Conservation (phyloP, 2,888 invertebrate species). For the Achlya flavicornis region DNA sequence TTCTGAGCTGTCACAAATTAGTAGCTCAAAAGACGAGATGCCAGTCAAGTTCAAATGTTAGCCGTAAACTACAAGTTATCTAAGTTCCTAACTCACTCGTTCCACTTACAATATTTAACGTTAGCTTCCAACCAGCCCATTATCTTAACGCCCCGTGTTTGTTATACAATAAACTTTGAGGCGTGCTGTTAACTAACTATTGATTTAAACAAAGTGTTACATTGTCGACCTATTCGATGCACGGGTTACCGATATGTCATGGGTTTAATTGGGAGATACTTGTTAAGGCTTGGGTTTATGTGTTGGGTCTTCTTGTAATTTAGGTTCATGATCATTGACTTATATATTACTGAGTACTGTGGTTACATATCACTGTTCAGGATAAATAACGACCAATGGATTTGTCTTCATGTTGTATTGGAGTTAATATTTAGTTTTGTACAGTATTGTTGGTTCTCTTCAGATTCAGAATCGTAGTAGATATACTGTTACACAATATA, state of each 20-base stretch:
- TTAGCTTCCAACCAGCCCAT: slow-evolving; percentile 24
- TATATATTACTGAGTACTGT: too few relatives aligned
- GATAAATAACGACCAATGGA: neutral
- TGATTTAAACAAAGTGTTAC: slow-evolving; percentile 20
- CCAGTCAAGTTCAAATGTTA: neutral
- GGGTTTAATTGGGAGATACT: neutral
- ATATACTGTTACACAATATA: too few relatives aligned
- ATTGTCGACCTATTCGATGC: neutral
- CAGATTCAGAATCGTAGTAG: neutral
- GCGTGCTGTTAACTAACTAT: slow-evolving; percentile 31
- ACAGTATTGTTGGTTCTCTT: neutral
- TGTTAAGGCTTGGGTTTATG: neutral
- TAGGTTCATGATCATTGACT: slow-evolving; percentile 1
- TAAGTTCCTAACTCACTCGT: slow-evolving; percentile 5
- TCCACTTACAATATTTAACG: slow-evolving; percentile 24
- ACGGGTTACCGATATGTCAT: slow-evolving; percentile 7
- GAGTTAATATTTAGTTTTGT: too few relatives aligned
- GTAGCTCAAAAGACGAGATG: neutral
- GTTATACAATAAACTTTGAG: slow-evolving; percentile 37
- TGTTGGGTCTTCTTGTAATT: neutral
- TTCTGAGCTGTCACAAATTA: too few relatives aligned
- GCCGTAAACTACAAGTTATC: neutral
- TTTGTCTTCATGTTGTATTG: neutral
- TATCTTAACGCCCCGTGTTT: slow-evolving; percentile 34
- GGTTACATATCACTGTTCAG: too few relatives aligned